Evolutionary conservation across 1,140 invertebrate species (phyloP), one percentile per base, ranked within the genome.

Genomic region (Dreissena rostriformis): DNA sequence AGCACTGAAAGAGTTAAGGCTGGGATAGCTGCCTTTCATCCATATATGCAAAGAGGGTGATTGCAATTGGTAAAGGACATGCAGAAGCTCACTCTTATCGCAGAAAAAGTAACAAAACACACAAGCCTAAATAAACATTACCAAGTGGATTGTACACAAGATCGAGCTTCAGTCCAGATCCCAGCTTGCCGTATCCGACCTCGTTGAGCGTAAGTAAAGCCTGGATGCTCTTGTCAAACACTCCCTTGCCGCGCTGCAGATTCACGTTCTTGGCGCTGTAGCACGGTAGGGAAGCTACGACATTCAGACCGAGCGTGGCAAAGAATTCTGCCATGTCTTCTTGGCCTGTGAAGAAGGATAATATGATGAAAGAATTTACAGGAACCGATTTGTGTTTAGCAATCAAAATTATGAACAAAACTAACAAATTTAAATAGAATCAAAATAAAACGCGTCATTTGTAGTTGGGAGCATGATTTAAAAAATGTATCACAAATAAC

Each of bases 201-300:
- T 82, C 83, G 76, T 90, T 90, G 19, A 90, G 76, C 22, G 74
- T 74, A 22, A 86, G 17, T n/a, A 90, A 72, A 11, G 87, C 88
- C 24, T 88, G 86, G 26, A 90, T 89, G 74, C 89, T 90, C 28
- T 82, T 75, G 61, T 90, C 89, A 85, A 90, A 90, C 26, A 88
- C 88, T 1, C 88, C 88, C 57, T 83, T 88, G 10, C 89, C 89
- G 67, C 89, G 68, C 57, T 90, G 89, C 49, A 74, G 73, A 77
- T 90, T 89, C 17, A 90, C 89, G 77, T 90, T 90, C 73, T 90
- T 90, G 22, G 87, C 78, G 55, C 80, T 82, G 51, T 90, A 90
- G 75, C 89, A 90, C 2, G 89, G 89, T 0, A 90, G 80, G n/a
- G 89, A 90, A 0, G 89, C 89, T 1, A 87, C 80, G 14, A 90